phyloP scores from a whole-genome alignment of 1,140 invertebrate genomes.

The Asbolus verrucosus region DNA sequence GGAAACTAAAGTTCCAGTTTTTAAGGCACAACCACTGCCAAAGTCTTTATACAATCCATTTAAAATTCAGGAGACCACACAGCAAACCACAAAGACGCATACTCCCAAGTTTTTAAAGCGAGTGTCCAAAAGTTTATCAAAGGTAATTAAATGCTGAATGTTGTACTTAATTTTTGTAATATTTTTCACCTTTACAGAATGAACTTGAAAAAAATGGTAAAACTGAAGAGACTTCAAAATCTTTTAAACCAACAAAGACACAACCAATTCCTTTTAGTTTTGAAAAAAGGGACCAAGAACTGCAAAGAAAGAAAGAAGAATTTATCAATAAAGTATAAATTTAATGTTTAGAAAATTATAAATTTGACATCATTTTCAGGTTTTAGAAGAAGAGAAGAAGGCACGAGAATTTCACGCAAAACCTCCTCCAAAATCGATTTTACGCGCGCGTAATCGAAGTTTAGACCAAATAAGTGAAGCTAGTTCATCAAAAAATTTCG shows the following conservation, averaged over 20 bases:
- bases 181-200: too few species aligned
- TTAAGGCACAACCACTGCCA: slow-evolving; percentile 58
- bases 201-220: slow-evolving; percentile 10
- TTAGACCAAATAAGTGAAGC: neutral
- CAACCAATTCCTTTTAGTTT: slow-evolving; percentile 68
- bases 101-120: slow-evolving; percentile 52
- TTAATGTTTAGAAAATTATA: slow-evolving; percentile 1
- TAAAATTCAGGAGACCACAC: slow-evolving; percentile 31
- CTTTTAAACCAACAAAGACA: slow-evolving; percentile 53
- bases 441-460: neutral
- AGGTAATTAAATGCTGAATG: too few species aligned
- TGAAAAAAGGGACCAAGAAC: slow-evolving; percentile 66
- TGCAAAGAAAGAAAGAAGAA: slow-evolving; percentile 64
- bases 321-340: slow-evolving; percentile 66
- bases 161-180: too few species aligned
- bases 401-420: slow-evolving; percentile 65
- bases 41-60: slow-evolving; percentile 49
- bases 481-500: slow-evolving; percentile 3
- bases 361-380: slow-evolving; percentile 45
- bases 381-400: slow-evolving; percentile 64
- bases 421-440: slow-evolving; percentile 59
- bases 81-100: slow-evolving; percentile 45
- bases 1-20: slow-evolving; percentile 39
- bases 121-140: slow-evolving; percentile 5
- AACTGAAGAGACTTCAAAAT: slow-evolving; percentile 11